Evolutionary conservation across 1,140 invertebrate species (phyloP), one percentile per base, ranked within the genome.

Genomic region (Musca domestica): DNA sequence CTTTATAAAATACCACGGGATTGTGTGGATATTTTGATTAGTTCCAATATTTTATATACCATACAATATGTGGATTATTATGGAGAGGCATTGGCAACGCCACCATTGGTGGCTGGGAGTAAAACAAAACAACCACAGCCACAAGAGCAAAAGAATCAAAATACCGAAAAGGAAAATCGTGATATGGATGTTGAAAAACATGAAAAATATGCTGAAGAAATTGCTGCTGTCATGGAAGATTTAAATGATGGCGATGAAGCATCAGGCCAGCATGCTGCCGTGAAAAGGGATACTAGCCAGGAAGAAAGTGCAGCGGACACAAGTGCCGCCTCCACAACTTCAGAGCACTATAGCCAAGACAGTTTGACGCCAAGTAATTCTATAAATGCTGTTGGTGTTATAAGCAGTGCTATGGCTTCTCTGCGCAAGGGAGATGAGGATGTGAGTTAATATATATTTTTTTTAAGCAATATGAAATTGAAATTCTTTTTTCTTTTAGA

Each of bases 1-100:
- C 83, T 90, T 4, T 89, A 92, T 80, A 90, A 89, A 83, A 82
- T 92, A 68, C 87, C 88, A 47, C 75, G 73, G 14, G 73, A 80
- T 64, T 76, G 77, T 65, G 71, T 72, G 27, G 77, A 81, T 67
- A 75, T 81, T 71, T 71, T 81, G 56, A 77, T 81, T 10, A 75
- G 80, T 67, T 80, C 77, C 41, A 81, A 81, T 67, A 72, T 81
- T 71, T 70, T 81, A 63, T 81, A 81, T 49, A 72, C 77, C 22
- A 79, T 80, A 68, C 79, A 81, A 68, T 76, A 77, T 70, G 76
- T 81, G 20, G 73, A 78, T 65, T 19, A 51, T 64, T 56, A 70
- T 14, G 41, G n/a, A 15, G 34, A 23, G 74, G 67, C 0, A 67
- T 69, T 75, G n/a, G 77, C 74, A 5, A 74, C 74, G 3, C 27